Evolutionary conservation across 2,797 vertebrate genomes (phyloP), one percentile per base, ranked within the genome.

Genomic region (Sciaenops ocellatus): DNA sequence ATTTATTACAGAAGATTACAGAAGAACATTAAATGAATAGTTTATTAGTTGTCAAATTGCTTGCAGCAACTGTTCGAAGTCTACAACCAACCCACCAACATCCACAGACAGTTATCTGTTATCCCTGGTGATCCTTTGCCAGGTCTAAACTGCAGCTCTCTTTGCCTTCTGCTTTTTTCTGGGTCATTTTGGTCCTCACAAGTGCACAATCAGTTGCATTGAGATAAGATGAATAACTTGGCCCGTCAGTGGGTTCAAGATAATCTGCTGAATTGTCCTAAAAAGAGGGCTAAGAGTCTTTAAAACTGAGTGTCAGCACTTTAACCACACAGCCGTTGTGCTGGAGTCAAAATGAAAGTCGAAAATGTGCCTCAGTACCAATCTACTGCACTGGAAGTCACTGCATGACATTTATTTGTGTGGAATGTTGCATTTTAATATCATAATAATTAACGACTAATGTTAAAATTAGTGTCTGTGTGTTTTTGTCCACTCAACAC

Each of bases 251-350:
- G 38, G 68, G 3, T 79, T 57, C 34, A 34, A 17, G 30, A n/a
- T 65, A 10, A 8, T 64, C 47, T 55, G 56, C 66, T 72, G 76
- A 69, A 77, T 51, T 79, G 72, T 60, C 55, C 64, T 47, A 62
- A 59, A 80, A 71, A 68, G 6, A 38, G 38, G 26, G 15, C 42
- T 28, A 0, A 18, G 38, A 50, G 51, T 62, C n/a, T 5, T n/a
- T 54, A 48, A 68, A 56, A 44, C 38, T 46, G 66, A 34, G 69
- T 4, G 0, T 79, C 76, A 62, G 69, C 73, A 67, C 38, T 63
- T 70, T 57, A 62, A 67, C n/a, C 41, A 68, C 41, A 68, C 18
- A 52, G 20, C 24, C 50, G 34, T 12, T 47, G 0, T 52, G 34
- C 56, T 34, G 0, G 28, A 24, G 46, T 64, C 15, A 56, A 54